phyloP scores from a whole-genome alignment of 2,113 vertebrate species.

The Grallaria varia region DNA sequence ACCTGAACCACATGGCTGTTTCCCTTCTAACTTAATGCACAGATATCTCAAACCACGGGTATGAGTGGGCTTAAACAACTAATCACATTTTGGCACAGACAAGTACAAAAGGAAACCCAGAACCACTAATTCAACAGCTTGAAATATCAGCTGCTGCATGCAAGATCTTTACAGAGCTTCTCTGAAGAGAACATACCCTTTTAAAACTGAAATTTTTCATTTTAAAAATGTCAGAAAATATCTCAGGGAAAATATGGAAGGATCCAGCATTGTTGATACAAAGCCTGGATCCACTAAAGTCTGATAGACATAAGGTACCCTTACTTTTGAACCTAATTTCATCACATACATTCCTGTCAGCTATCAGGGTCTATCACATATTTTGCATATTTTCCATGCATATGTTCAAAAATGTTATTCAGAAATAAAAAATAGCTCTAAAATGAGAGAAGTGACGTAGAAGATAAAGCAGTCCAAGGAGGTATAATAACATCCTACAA shows the following conservation, averaged over 20 bases:
- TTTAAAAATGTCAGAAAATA: constrained; percentile 45
- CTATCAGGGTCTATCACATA: background rate
- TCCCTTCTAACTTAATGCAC: constrained; percentile 45
- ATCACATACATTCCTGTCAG: background rate
- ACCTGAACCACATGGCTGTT: constrained; percentile 20
- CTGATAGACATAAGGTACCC: background rate
- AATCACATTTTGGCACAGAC: constrained; percentile 63
- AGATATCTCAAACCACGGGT: constrained; percentile 56
- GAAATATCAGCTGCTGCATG: constrained; percentile 67
- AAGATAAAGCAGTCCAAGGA: background rate
- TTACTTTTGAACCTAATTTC: constrained; percentile 15
- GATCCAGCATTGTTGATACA: constrained; percentile 3
- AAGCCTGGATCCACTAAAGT: background rate
- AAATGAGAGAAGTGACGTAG: background rate
- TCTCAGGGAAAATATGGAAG: constrained; percentile 23
- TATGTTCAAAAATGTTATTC: constrained; percentile 7
- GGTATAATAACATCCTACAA: background rate
- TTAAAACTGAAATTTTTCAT: constrained; percentile 37
- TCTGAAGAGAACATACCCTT: constrained; percentile 60
- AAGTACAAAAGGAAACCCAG: constrained; percentile 63
- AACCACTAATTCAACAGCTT: constrained; percentile 68
- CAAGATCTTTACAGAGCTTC: constrained; percentile 45
- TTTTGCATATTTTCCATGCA: background rate
- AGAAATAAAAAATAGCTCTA: background rate
- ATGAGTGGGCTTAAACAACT: constrained; percentile 68